A percentile compares a stretch with the other conserved stretches of the same genome.
Evolutionary conservation across 2,888 invertebrate species (phyloP).

Genomic region (Chloromyia formosa): DNA sequence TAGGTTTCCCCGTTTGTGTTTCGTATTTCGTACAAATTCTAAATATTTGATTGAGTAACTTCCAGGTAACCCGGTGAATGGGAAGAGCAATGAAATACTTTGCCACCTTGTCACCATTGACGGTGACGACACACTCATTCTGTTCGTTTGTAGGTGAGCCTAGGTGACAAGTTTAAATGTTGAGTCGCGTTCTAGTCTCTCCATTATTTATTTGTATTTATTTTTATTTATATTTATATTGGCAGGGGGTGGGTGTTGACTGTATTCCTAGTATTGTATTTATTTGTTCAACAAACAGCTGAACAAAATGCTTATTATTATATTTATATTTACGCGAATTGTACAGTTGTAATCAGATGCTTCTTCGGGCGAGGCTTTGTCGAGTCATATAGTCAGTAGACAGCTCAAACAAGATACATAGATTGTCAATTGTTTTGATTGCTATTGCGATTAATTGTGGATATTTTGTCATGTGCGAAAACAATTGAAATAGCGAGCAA

Average conservation of each 20-base stretch:
- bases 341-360: constrained; percentile 29
- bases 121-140: too few species aligned
- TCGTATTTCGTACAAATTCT: constrained; percentile 34
- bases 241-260: constrained; percentile 17
- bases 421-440: constrained; percentile 38
- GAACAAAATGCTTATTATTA: constrained; percentile 29
- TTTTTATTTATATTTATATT: constrained; percentile 44
- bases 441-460: constrained; percentile 29
- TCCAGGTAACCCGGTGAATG: constrained; percentile 30
- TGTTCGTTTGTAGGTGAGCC: constrained; percentile 12
- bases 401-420: constrained; percentile 21
- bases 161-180: constrained; percentile 35
- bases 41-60: constrained; percentile 43
- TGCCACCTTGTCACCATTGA: not conserved
- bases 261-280: not conserved
- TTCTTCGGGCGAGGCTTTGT: constrained; percentile 4
- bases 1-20: constrained; percentile 13
- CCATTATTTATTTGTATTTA: constrained; percentile 40
- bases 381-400: constrained; percentile 19
- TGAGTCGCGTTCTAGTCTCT: constrained; percentile 11
- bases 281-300: constrained; percentile 40
- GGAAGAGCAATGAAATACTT: constrained; percentile 8
- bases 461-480: constrained; percentile 1
- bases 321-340: not conserved
- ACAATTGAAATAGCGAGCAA: constrained; percentile 6